Evolutionary conservation across 2,113 vertebrate species (phyloP).

Genomic region (Engystomops pustulosus): DNA sequence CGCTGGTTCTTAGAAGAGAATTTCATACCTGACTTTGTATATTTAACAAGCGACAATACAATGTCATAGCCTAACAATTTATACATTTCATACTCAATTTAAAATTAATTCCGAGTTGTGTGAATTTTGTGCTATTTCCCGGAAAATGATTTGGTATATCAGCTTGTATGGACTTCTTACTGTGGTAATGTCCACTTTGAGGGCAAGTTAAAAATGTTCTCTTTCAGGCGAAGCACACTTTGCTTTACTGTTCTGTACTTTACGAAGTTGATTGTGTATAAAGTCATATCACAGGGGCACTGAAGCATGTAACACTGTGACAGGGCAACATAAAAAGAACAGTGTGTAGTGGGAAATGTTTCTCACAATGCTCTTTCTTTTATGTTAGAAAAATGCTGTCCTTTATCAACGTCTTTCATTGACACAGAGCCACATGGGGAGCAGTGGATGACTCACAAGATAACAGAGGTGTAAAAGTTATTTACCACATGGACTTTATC

Average conservation of each 20-base stretch:
- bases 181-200: slow-evolving; percentile 44
- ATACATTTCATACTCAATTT: slow-evolving; percentile 48
- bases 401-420: slow-evolving; percentile 19
- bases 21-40: slow-evolving; percentile 1
- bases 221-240: slow-evolving; percentile 39
- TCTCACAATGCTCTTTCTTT: slow-evolving; percentile 14
- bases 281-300: slow-evolving; percentile 34
- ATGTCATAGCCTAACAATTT: slow-evolving; percentile 8
- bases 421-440: slow-evolving; percentile 6
- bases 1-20: slow-evolving; percentile 8
- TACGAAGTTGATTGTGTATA: slow-evolving; percentile 45
- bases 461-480: slow-evolving; percentile 23
- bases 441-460: background rate
- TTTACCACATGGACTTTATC: background rate
- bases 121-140: background rate
- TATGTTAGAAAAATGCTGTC: slow-evolving; percentile 18
- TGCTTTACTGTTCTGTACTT: slow-evolving; percentile 43
- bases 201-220: slow-evolving; percentile 36
- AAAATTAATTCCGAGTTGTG: slow-evolving; percentile 20
- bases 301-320: slow-evolving; percentile 53
- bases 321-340: slow-evolving; percentile 52
- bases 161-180: slow-evolving; percentile 23
- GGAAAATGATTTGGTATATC: background rate
- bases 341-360: slow-evolving; percentile 41
- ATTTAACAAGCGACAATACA: slow-evolving; percentile 10